Evolutionary conservation across 2,797 vertebrate genomes (phyloP).

Genomic region (Gobionotothen gibberifrons): DNA sequence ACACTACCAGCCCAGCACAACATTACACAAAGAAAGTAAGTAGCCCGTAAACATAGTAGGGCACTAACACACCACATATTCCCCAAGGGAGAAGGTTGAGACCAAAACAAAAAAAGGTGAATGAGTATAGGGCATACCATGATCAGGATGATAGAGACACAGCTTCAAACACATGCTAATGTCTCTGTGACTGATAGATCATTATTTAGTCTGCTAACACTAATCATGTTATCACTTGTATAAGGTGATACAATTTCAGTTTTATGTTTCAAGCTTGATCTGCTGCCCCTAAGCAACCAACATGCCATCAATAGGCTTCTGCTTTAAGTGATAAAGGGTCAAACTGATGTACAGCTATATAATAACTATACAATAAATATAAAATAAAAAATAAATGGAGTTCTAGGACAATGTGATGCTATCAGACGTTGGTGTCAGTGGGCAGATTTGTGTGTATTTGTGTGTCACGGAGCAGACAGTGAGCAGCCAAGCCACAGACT

Average conservation of each 20-base stretch:
- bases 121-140: background rate
- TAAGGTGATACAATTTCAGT: background rate
- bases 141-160: background rate
- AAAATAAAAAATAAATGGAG: background rate
- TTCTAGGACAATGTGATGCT: background rate
- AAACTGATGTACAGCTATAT: background rate
- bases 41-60: background rate
- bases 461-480: slow-evolving; percentile 49
- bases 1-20: background rate
- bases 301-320: background rate
- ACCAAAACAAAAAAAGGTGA: background rate
- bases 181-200: background rate
- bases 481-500: slow-evolving; percentile 46
- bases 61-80: background rate
- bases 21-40: background rate
- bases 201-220: background rate
- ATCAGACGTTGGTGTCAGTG: slow-evolving; percentile 2
- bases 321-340: background rate
- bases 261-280: background rate
- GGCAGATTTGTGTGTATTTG: slow-evolving; percentile 36
- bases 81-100: background rate
- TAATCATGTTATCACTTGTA: too few relatives aligned
- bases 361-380: background rate
- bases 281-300: background rate
- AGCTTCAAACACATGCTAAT: background rate